Base-by-base conservation (phyloP, 2,888 invertebrate species). In the Pammene fasciana region DNA sequence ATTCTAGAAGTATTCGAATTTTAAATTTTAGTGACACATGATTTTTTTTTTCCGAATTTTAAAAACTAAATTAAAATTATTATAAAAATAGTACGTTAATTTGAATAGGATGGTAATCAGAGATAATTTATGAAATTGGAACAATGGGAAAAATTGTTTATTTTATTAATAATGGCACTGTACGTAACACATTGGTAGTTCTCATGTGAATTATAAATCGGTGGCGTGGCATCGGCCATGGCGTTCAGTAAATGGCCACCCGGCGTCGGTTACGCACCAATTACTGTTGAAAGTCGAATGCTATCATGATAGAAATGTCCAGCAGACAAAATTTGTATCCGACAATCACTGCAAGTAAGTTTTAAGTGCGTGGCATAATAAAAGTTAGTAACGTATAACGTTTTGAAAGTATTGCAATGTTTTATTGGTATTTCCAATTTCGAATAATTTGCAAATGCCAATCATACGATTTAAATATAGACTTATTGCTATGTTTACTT, bases 271-370 rank as follows among this genome's bases (percentile, higher is more conserved):
- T 71, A 79, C 81, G 76, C 78, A 75, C 75, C 36, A 45, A 45
- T 60, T 48, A 14, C 43, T 70, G 18, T 67, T 65, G 74, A 70
- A 70, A 73, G 70, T 71, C 64, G 34, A 62, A 62, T 62, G 57
- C 34, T 59, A 59, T 8, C 5, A 84, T 88, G 75, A 71, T 88
- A 5, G 90, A 91, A 76, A 91, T 92, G 91, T 86, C 91, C 1
- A 90, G 90, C 72, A 81, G 91, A 10, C 89, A 89, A 59, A 82
- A 89, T 59, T 79, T 92, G 65, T 85, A 91, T 72, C 90, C 90
- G 0, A 85, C 87, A 8, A 87, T 90, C 38, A 75, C 79, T 9
- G 68, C 79, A 7, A 73, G 85, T 86, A 75, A 71, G 81, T 77
- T 14, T 56, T 71, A 16, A 36, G 34, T 41, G 38, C 62, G 50